phyloP scores from a whole-genome alignment of 2,888 invertebrate species.

The Dolomedes plantarius region DNA sequence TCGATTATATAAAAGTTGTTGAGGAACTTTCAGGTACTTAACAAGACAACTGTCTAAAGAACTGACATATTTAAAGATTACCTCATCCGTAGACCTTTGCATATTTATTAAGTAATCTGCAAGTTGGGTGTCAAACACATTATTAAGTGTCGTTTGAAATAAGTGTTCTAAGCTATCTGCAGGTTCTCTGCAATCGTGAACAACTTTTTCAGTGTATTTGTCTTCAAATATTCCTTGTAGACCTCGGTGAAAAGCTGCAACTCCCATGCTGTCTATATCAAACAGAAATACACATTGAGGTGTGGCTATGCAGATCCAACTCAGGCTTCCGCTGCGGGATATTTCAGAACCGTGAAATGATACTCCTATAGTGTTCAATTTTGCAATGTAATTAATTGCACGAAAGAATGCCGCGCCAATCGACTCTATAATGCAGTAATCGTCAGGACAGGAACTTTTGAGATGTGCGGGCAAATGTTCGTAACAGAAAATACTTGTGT shows the following conservation, averaged over 20 bases:
- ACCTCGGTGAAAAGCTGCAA: slow-evolving; percentile 76
- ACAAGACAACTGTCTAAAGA: slow-evolving; percentile 29
- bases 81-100: slow-evolving; percentile 2
- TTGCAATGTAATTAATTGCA: slow-evolving; percentile 4
- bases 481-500: background rate
- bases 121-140: slow-evolving; percentile 83
- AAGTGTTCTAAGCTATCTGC: slow-evolving; percentile 81
- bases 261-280: slow-evolving; percentile 75
- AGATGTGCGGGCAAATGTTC: background rate
- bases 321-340: slow-evolving; percentile 76
- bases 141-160: slow-evolving; percentile 80
- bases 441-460: background rate
- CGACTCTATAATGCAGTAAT: background rate
- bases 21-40: slow-evolving; percentile 22
- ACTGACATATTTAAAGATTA: background rate
- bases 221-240: slow-evolving; percentile 78
- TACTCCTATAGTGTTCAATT: slow-evolving; percentile 74
- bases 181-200: slow-evolving; percentile 81
- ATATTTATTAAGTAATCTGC: slow-evolving; percentile 28
- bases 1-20: slow-evolving; percentile 20
- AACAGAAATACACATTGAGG: slow-evolving; percentile 76
- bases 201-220: slow-evolving; percentile 80
- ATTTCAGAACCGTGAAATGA: slow-evolving; percentile 76
- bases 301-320: slow-evolving; percentile 76
- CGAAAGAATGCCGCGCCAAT: slow-evolving; percentile 9